phyloP scores from a whole-genome alignment of 2,888 invertebrate species.

The Pycnomerus fuliginosus region DNA sequence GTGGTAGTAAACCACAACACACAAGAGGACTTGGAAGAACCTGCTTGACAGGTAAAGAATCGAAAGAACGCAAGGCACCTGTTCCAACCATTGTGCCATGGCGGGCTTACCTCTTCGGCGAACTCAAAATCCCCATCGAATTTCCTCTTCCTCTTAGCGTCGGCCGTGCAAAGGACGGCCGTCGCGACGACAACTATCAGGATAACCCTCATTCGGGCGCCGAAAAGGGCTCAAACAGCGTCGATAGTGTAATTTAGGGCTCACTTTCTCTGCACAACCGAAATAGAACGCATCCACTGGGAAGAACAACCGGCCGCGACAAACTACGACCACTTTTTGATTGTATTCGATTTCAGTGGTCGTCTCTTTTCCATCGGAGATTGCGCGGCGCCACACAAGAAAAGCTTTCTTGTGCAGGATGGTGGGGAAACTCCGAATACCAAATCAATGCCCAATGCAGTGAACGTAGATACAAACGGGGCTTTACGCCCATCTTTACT shows the following conservation, averaged over 20 bases:
- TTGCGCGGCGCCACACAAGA: slow-evolving; percentile 43
- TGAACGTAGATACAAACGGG: slow-evolving; percentile 20
- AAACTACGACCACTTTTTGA: slow-evolving; percentile 46
- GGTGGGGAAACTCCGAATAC: slow-evolving; percentile 5
- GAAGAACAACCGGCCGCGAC: slow-evolving; percentile 40
- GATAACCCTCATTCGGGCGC: slow-evolving; percentile 49
- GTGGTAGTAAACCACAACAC: too few species aligned
- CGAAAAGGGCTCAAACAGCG: neutral
- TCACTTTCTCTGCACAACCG: slow-evolving; percentile 20
- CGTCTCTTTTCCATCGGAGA: slow-evolving; percentile 39
- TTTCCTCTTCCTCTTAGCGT: slow-evolving; percentile 66
- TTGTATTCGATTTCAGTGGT: slow-evolving; percentile 43
- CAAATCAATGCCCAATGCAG: slow-evolving; percentile 30
- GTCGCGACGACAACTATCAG: slow-evolving; percentile 53
- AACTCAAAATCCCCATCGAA: slow-evolving; percentile 78
- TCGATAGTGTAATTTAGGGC: slow-evolving; percentile 5
- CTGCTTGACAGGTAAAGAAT: slow-evolving; percentile 40
- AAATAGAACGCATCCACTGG: slow-evolving; percentile 30
- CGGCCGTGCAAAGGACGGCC: slow-evolving; percentile 48
- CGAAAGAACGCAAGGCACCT: slow-evolving; percentile 23
- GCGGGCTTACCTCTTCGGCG: slow-evolving; percentile 68
- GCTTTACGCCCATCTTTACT: slow-evolving; percentile 19
- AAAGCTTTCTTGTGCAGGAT: slow-evolving; percentile 33
- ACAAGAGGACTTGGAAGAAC: slow-evolving; percentile 29
- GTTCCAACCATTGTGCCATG: slow-evolving; percentile 18